Conservation (phyloP, 2,797 vertebrate species). For the Chanos chanos region DNA sequence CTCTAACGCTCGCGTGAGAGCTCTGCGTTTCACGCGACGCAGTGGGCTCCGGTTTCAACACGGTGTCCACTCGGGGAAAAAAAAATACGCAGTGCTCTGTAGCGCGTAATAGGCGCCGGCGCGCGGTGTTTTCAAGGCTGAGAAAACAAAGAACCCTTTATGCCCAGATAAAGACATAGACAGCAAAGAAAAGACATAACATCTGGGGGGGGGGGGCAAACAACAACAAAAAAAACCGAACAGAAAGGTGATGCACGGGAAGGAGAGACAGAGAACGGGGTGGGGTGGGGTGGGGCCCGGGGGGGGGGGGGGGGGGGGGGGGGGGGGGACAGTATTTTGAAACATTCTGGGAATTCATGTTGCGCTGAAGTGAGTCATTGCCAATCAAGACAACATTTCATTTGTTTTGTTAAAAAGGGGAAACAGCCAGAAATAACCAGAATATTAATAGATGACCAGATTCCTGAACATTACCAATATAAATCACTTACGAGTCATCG, state of each 20-base stretch:
- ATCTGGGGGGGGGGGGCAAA: slow-evolving; percentile 34
- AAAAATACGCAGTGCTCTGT: background rate
- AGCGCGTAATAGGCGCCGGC: slow-evolving; percentile 7
- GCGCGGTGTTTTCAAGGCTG: slow-evolving; percentile 35
- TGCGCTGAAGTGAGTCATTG: too few species aligned
- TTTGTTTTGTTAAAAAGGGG: too few species aligned
- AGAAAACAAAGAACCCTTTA: slow-evolving; percentile 45
- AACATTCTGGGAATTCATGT: too few species aligned
- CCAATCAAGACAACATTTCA: too few species aligned
- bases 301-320: too few species aligned
- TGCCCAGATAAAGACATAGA: slow-evolving; percentile 34
- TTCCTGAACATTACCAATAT: too few species aligned
- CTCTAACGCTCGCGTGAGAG: slow-evolving; percentile 52
- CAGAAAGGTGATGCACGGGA: slow-evolving; percentile 32
- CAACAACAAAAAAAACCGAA: too few species aligned
- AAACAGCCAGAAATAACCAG: too few species aligned
- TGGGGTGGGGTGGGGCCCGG: too few species aligned
- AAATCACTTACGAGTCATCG: too few species aligned
- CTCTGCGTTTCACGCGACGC: background rate
- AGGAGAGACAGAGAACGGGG: background rate
- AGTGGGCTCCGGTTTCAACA: slow-evolving; percentile 16
- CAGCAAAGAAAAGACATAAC: slow-evolving; percentile 36
- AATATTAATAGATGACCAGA: too few species aligned
- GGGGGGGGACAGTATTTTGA: too few species aligned
- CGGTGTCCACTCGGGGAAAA: slow-evolving; percentile 8